A percentile compares a stretch with the other conserved stretches of the same genome.
Conservation (phyloP, 2,888 invertebrate species). For the Palloptera scutellata region DNA sequence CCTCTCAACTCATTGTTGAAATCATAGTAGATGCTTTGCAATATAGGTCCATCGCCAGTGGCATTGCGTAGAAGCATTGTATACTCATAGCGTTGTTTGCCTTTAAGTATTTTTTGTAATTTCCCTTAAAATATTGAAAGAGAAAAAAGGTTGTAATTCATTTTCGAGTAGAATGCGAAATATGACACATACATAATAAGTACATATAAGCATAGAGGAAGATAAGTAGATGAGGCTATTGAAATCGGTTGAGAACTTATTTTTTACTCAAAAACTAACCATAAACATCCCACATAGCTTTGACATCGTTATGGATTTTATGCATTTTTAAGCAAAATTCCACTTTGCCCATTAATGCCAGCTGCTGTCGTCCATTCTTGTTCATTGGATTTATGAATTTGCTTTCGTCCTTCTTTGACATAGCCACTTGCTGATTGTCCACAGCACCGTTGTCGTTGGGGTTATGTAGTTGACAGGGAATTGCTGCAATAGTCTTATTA, state of each 20-base stretch:
- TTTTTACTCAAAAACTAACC: conserved; percentile 45
- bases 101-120: conserved; percentile 50
- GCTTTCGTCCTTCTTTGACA: background rate
- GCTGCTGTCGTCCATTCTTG: conserved; percentile 43
- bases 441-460: background rate
- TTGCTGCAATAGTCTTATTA: conserved; percentile 29
- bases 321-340: conserved; percentile 53
- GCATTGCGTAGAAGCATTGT: conserved; percentile 51
- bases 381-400: conserved; percentile 28
- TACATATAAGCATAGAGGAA: too few relatives aligned
- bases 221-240: too few relatives aligned
- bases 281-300: conserved; percentile 56
- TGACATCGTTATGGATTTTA: conserved; percentile 46
- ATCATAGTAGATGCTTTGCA: conserved; percentile 58
- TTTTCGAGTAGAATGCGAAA: background rate
- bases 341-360: conserved; percentile 52
- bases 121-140: conserved; percentile 46
- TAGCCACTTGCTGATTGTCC: background rate
- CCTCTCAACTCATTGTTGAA: conserved; percentile 42
- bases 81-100: conserved; percentile 51
- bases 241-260: too few relatives aligned
- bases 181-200: too few relatives aligned
- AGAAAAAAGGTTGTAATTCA: background rate
- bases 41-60: conserved; percentile 50
- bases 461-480: background rate